A percentile compares a stretch with the other conserved stretches of the same genome.
Evolutionary conservation across 2,888 invertebrate species (phyloP).

Genomic region (Coecobrya sp.): DNA sequence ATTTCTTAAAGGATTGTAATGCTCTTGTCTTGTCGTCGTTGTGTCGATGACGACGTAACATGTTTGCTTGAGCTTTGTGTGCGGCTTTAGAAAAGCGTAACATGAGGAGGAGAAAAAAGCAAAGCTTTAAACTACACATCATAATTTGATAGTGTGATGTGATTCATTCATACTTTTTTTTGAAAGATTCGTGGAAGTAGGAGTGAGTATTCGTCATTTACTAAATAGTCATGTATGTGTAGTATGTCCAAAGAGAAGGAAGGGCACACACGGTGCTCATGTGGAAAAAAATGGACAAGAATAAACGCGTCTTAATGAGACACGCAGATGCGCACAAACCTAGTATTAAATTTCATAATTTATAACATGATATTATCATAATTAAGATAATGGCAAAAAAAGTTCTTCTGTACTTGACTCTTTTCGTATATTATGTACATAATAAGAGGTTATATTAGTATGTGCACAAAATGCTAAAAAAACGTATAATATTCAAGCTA

Average conservation of each 20-base stretch:
- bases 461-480: no score
- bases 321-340: slow-evolving; percentile 72
- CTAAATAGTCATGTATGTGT: slow-evolving; percentile 23
- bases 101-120: not conserved
- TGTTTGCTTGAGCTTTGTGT: not conserved
- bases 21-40: no score
- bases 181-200: slow-evolving; percentile 34
- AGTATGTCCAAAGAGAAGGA: slow-evolving; percentile 31
- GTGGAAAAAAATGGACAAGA: slow-evolving; percentile 68
- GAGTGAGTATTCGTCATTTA: slow-evolving; percentile 27
- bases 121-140: not conserved
- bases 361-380: slow-evolving; percentile 80
- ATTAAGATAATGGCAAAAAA: slow-evolving; percentile 73
- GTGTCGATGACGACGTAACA: not conserved
- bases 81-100: not conserved
- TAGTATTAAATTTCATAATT: slow-evolving; percentile 81
- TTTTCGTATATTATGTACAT: not conserved
- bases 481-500: no score
- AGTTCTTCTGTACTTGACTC: slow-evolving; percentile 31
- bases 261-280: slow-evolving; percentile 65
- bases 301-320: slow-evolving; percentile 75
- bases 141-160: not conserved
- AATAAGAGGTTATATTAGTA: not conserved
- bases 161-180: slow-evolving; percentile 46
- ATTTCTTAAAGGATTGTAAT: not conserved